Evolutionary conservation across 2,797 vertebrate genomes (phyloP).

Genomic region (Luscinia megarhynchos): DNA sequence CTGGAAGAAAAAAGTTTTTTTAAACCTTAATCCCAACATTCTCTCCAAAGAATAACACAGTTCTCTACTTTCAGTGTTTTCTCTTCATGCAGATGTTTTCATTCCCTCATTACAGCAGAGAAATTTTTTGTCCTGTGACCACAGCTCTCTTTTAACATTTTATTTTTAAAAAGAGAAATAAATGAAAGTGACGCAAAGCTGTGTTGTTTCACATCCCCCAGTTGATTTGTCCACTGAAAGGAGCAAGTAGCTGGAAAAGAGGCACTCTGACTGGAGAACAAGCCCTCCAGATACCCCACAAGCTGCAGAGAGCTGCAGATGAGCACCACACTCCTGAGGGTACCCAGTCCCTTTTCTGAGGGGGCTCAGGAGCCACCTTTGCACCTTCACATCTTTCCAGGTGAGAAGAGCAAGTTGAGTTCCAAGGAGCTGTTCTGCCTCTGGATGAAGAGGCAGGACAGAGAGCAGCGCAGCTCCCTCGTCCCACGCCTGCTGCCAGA

Average conservation of each 20-base stretch:
- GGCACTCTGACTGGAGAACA: background rate
- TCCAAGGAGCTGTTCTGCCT: background rate
- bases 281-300: background rate
- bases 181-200: constrained; percentile 5
- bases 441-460: background rate
- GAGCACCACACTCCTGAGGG: background rate
- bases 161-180: constrained; percentile 31
- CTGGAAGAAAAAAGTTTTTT: constrained; percentile 41
- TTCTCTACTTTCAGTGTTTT: constrained; percentile 52
- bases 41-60: constrained; percentile 59
- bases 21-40: constrained; percentile 62
- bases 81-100: constrained; percentile 44
- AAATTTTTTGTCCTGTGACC: background rate
- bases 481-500: rapidly evolving
- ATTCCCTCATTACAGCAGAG: background rate
- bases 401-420: rapidly evolving
- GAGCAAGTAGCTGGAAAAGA: background rate
- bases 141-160: constrained; percentile 20
- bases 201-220: constrained; percentile 12
- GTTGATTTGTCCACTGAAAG: background rate
- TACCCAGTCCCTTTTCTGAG: background rate
- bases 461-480: rapidly evolving
- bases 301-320: background rate
- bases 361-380: background rate
- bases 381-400: background rate